Evolutionary conservation across 2,888 invertebrate species (phyloP), one percentile per base, ranked within the genome.

Genomic region (Ariolimax columbianus): DNA sequence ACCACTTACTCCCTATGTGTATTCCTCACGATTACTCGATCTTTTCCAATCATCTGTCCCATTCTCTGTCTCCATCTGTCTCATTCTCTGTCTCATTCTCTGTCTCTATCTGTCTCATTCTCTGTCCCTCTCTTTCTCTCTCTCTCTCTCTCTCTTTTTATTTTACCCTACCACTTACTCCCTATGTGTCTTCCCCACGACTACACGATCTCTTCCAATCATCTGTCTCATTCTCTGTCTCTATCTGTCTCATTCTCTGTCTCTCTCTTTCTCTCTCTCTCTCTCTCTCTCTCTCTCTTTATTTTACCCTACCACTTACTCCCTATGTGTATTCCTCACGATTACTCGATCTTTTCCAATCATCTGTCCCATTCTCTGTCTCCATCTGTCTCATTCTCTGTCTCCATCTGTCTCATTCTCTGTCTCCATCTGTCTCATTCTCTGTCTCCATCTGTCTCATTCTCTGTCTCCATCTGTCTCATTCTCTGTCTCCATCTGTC

Each of bases 61-160:
- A 11, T 33, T 68, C 68, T 68, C 68, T 68, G 33, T 33, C 68
- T 68, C 68, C n/a, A n/a, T n/a, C n/a, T n/a, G n/a, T n/a, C n/a
- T n/a, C n/a, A n/a, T n/a, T n/a, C n/a, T n/a, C n/a, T 68, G 7
- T 68, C 33, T 68, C 68, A 11, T 0, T 68, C 68, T 30, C 9
- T 33, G 33, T 59, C 59, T 59, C 23, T 23, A 14, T 59, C 26
- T 59, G 4, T 23, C 3, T 59, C 3, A 59, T 59, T 17, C 4
- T 4, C 3, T 59, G 11, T 59, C 23, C 17, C 23, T 26, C 11
- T 59, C 26, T 17, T 11, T 23, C 11, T 59, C 59, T 59, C 23
- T 59, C 26, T 59, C 59, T 59, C 59, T 59, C 23, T 59, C 26
- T 23, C 59, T 59, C 59, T 59, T 23, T 70, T n/a, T 72, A 3